Evolutionary conservation across 2,113 vertebrate genomes (phyloP).

Genomic region (Carassius auratus): DNA sequence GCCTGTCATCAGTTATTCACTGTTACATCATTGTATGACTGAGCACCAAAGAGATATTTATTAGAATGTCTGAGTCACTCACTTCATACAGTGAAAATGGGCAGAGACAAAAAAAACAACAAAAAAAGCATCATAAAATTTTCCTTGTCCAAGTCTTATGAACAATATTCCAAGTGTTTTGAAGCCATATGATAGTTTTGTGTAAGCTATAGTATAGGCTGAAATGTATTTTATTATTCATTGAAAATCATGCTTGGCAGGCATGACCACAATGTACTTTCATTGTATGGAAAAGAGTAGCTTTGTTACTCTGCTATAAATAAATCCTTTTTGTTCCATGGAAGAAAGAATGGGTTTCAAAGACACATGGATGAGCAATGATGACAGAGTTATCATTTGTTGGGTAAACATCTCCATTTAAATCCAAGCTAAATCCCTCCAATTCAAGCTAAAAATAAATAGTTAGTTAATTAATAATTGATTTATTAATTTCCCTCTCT

Average conservation of each 20-base stretch:
- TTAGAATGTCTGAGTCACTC: background rate
- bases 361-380: background rate
- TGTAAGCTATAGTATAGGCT: background rate
- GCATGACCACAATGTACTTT: background rate
- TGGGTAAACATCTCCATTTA: background rate
- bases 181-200: background rate
- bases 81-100: too few species aligned
- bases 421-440: background rate
- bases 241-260: background rate
- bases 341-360: background rate
- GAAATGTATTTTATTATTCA: background rate
- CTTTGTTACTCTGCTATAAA: background rate
- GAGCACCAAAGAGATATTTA: background rate
- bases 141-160: background rate
- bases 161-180: background rate
- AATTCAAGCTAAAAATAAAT: background rate
- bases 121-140: background rate
- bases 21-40: background rate
- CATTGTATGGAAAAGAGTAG: background rate
- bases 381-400: background rate
- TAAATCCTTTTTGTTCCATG: background rate
- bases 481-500: conserved; percentile 19
- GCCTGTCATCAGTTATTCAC: background rate
- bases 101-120: too few species aligned
- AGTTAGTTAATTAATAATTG: background rate